Percentiles rank a stretch among this genome's conserved stretches.
phyloP scores from a whole-genome alignment of 2,113 vertebrate species.

The Dromiciops gliroides region DNA sequence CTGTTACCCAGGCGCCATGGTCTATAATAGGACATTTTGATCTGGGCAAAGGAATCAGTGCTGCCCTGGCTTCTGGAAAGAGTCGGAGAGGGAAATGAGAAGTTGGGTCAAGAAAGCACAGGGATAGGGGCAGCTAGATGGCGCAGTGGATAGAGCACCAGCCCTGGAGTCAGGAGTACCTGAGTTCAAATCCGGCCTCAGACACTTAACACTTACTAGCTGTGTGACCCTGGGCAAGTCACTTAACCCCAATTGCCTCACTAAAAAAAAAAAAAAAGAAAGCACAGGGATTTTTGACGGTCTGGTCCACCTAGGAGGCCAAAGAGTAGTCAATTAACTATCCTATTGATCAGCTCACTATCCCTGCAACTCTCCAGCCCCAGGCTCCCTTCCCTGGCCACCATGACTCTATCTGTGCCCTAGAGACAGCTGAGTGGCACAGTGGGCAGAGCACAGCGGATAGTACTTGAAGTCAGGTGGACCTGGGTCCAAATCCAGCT shows the following conservation, averaged over 20 bases:
- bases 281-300: too few relatives aligned
- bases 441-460: background rate
- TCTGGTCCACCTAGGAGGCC: background rate
- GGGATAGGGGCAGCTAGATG: too few relatives aligned
- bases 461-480: background rate
- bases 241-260: too few relatives aligned
- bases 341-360: background rate
- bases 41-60: background rate
- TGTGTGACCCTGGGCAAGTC: too few relatives aligned
- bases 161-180: too few relatives aligned
- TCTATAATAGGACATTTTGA: background rate
- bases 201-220: too few relatives aligned
- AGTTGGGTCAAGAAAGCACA: background rate
- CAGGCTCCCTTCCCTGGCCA: background rate
- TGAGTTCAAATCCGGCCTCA: too few relatives aligned
- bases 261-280: too few relatives aligned
- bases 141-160: too few relatives aligned
- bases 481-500: background rate
- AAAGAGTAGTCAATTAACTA: background rate
- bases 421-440: background rate
- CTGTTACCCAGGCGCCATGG: background rate
- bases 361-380: background rate
- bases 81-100: background rate
- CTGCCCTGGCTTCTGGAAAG: background rate
- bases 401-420: too few relatives aligned